phyloP scores from a whole-genome alignment of 2,888 invertebrate genomes.

The Erynnis tages region DNA sequence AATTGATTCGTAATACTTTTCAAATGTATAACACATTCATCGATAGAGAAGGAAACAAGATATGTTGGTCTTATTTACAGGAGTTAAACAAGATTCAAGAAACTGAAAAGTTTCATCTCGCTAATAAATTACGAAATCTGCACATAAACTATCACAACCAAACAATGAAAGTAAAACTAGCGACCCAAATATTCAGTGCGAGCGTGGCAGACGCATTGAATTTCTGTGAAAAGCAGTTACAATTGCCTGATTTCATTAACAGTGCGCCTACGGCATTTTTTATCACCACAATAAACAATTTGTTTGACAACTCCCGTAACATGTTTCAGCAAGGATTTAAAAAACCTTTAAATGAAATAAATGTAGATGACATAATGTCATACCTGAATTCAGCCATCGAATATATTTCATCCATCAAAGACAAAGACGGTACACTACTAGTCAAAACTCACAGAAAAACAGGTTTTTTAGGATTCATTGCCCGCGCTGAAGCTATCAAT shows the following conservation, averaged over 20 bases:
- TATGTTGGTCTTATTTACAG: slow-evolving; percentile 7
- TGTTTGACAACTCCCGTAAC: slow-evolving; percentile 25
- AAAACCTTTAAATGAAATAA: not conserved
- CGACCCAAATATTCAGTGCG: slow-evolving; percentile 32
- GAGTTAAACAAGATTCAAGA: slow-evolving; percentile 28
- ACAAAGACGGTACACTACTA: not conserved
- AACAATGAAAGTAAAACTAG: slow-evolving; percentile 34
- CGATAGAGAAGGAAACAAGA: slow-evolving; percentile 4
- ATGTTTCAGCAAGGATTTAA: slow-evolving; percentile 2
- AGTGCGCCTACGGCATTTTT: not conserved
- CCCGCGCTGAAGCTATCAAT: slow-evolving; percentile 3
- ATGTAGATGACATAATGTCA: not conserved
- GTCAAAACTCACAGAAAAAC: not conserved
- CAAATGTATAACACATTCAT: not conserved
- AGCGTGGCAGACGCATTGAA: slow-evolving; percentile 28
- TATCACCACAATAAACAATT: slow-evolving; percentile 4
- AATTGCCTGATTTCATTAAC: not conserved
- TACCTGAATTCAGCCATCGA: not conserved
- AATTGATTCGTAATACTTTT: slow-evolving; percentile 32
- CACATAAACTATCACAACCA: slow-evolving; percentile 31
- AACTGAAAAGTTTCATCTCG: slow-evolving; percentile 28
- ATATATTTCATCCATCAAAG: not conserved
- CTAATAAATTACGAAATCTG: slow-evolving; percentile 26
- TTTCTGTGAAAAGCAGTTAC: not conserved
- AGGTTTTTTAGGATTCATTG: not conserved